phyloP scores from a whole-genome alignment of 2,113 vertebrate genomes.

The Muntiacus muntjak region DNA sequence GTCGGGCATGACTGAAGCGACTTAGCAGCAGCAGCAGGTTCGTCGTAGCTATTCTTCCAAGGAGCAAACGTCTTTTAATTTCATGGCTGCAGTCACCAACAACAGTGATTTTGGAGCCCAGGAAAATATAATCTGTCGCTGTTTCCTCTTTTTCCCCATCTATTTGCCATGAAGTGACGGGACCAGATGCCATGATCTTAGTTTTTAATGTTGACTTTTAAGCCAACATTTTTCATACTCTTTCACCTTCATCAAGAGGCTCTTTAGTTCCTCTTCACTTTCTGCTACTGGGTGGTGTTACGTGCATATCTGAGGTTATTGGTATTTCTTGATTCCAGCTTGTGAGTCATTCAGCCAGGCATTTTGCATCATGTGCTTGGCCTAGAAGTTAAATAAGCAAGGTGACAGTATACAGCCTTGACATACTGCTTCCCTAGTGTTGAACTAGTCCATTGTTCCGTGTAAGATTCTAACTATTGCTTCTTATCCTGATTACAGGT shows the following conservation, averaged over 20 bases:
- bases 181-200: neutral
- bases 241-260: neutral
- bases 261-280: neutral
- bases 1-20: neutral
- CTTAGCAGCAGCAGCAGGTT: neutral
- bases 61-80: neutral
- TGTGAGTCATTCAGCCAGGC: neutral
- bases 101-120: neutral
- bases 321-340: neutral
- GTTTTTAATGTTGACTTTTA: neutral
- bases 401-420: neutral
- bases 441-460: neutral
- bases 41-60: neutral
- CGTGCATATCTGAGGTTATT: neutral
- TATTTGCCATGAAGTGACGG: neutral
- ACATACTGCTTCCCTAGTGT: neutral
- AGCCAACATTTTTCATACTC: neutral
- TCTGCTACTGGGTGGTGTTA: neutral
- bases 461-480: neutral
- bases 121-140: neutral
- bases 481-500: neutral
- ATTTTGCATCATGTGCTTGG: neutral
- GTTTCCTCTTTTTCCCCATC: neutral
- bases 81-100: neutral
- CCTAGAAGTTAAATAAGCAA: neutral